phyloP scores from a whole-genome alignment of 2,113 vertebrate species.

The Bubo blakistoni region DNA sequence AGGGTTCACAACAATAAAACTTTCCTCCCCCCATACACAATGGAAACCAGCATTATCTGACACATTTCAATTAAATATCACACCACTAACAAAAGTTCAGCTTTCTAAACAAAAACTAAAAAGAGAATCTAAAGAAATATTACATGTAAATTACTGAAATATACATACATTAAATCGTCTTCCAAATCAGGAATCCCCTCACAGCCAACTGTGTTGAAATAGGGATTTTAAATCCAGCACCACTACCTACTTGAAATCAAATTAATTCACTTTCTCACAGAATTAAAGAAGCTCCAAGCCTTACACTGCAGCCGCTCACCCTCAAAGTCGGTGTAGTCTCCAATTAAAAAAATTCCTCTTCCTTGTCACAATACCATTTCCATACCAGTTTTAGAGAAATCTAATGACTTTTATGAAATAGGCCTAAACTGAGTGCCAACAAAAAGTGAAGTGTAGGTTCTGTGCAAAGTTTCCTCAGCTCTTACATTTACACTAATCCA shows the following conservation, averaged over 20 bases:
- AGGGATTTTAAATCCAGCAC: neutral
- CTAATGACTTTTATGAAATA: neutral
- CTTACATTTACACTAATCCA: neutral
- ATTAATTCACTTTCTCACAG: neutral
- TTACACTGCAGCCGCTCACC: neutral
- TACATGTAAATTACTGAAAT: neutral
- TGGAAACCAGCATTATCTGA: neutral
- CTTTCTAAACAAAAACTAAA: neutral
- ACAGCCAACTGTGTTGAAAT: neutral
- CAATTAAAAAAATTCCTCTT: neutral
- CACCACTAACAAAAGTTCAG: conserved; percentile 34
- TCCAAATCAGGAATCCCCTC: neutral
- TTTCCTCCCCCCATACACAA: neutral
- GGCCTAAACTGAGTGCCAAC: neutral
- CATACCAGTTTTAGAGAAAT: neutral
- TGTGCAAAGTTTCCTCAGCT: neutral
- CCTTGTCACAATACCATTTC: neutral
- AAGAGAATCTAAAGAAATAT: neutral
- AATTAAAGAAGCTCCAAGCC: neutral
- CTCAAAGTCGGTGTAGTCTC: neutral
- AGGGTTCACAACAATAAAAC: neutral
- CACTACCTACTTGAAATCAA: neutral
- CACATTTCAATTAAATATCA: neutral
- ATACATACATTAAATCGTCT: neutral
- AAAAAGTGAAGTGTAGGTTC: fast-evolving